Conservation (phyloP, 2,888 invertebrate species). For the Rhingia campestris region DNA sequence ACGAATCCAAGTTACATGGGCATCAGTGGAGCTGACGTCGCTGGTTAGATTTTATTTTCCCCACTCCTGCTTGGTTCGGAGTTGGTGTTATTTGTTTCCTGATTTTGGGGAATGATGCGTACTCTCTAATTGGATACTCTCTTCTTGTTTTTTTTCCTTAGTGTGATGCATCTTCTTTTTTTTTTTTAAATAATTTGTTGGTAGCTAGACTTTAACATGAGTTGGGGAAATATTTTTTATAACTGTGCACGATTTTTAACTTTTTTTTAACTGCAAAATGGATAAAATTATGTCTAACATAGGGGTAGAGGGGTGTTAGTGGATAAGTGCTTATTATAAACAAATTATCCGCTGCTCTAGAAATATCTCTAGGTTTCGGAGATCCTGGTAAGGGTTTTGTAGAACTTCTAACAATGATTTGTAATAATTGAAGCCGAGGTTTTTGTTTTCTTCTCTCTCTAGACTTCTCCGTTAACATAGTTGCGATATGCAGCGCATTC, state of each 20-base stretch:
- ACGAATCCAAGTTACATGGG: conserved; percentile 83
- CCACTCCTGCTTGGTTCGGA: conserved; percentile 19
- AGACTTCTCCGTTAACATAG: too few relatives aligned
- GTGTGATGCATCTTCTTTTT: conserved; percentile 1
- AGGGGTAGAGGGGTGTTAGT: not conserved
- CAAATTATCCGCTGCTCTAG: too few relatives aligned
- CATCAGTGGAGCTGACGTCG: conserved; percentile 81
- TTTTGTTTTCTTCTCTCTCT: too few relatives aligned
- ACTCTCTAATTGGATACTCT: conserved; percentile 5
- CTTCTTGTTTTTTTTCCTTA: conserved; percentile 2
- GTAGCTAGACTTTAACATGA: conserved; percentile 47
- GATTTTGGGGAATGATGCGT: conserved; percentile 31
- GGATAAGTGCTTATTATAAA: not conserved
- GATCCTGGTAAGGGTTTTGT: too few relatives aligned
- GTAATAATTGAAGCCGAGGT: too few relatives aligned
- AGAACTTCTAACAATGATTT: too few relatives aligned
- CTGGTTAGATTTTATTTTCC: conserved; percentile 78
- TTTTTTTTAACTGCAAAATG: conserved; percentile 1
- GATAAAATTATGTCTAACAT: conserved; percentile 17
- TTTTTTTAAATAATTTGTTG: conserved; percentile 5
- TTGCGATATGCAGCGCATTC: too few relatives aligned
- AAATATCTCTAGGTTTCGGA: too few relatives aligned
- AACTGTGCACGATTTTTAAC: conserved; percentile 45
- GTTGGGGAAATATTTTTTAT: conserved; percentile 8
- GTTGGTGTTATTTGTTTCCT: conserved; percentile 22